Percentiles rank a stretch among this genome's conserved stretches.
These are phyloP conservation scores for Odocoileus virginianus DNA, from an alignment of 2,113 vertebrate species.

Conservation along the genomic window DNA sequence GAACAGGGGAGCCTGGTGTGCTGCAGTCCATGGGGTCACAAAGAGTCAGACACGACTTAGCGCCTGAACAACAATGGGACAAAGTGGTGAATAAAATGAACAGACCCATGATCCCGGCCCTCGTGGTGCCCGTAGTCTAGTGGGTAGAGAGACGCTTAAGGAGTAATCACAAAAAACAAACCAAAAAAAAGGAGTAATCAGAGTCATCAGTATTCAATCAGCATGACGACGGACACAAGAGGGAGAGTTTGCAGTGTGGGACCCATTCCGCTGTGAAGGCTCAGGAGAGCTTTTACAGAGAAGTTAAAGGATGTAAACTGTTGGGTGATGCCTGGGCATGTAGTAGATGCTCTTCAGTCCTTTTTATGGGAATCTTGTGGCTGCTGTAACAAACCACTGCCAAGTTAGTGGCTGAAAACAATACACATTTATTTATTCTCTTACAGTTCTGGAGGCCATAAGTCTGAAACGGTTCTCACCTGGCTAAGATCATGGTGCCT, in stretches of 20 bases:
- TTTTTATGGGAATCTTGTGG: neutral
- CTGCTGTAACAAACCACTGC: neutral
- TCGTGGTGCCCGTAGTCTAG: fast-evolving
- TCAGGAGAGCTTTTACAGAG: neutral
- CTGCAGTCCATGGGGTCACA: neutral
- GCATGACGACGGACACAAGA: fast-evolving
- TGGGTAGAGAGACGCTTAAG: neutral
- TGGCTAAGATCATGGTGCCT: neutral
- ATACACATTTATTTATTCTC: neutral
- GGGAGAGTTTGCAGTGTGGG: neutral
- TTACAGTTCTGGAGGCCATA: neutral
- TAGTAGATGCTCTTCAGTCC: neutral
- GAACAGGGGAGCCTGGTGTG: neutral
- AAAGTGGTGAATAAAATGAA: neutral
- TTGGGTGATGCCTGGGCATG: fast-evolving
- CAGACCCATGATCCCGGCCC: neutral
- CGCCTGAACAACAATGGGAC: neutral
- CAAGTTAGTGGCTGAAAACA: neutral
- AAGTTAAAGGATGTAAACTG: fast-evolving
- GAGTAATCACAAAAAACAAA: too few relatives aligned
- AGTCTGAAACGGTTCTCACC: neutral
- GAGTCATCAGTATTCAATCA: fast-evolving
- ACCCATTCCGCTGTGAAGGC: neutral
- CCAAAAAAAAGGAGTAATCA: neutral
- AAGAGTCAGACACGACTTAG: neutral